Evolutionary conservation across 2,797 vertebrate species (phyloP).

Genomic region (Nannoperca australis): DNA sequence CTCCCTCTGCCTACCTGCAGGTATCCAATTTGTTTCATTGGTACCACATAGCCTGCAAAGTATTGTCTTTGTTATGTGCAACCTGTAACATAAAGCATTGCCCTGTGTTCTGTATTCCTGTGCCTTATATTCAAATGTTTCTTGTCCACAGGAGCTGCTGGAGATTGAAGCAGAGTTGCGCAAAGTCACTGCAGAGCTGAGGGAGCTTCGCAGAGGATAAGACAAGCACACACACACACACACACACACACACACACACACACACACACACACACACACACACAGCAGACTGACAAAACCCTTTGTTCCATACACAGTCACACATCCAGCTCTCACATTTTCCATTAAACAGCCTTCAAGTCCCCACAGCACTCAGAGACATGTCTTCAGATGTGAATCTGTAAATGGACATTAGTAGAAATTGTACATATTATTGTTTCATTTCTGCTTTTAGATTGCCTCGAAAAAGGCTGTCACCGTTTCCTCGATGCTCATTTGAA

Average conservation of each 20-base stretch:
- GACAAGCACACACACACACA: constrained; percentile 35
- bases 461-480: constrained; percentile 11
- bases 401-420: constrained; percentile 43
- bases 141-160: constrained; percentile 79
- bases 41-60: background rate
- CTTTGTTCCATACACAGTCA: constrained; percentile 50
- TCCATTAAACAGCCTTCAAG: constrained; percentile 52
- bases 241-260: constrained; percentile 41
- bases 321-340: constrained; percentile 47
- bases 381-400: constrained; percentile 39
- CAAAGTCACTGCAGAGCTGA: constrained; percentile 84
- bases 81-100: background rate
- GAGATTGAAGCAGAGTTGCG: constrained; percentile 86
- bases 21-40: background rate
- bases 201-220: constrained; percentile 84
- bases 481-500: constrained; percentile 5
- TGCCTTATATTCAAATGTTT: constrained; percentile 1
- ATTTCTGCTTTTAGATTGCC: constrained; percentile 25
- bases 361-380: constrained; percentile 52
- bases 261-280: constrained; percentile 33
- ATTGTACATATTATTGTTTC: constrained; percentile 41
- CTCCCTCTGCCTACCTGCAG: background rate
- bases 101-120: constrained; percentile 2
- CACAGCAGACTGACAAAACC: constrained; percentile 42
- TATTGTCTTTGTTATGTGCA: background rate